phyloP scores from a whole-genome alignment of 2,888 invertebrate species.

The Furcula furcula region DNA sequence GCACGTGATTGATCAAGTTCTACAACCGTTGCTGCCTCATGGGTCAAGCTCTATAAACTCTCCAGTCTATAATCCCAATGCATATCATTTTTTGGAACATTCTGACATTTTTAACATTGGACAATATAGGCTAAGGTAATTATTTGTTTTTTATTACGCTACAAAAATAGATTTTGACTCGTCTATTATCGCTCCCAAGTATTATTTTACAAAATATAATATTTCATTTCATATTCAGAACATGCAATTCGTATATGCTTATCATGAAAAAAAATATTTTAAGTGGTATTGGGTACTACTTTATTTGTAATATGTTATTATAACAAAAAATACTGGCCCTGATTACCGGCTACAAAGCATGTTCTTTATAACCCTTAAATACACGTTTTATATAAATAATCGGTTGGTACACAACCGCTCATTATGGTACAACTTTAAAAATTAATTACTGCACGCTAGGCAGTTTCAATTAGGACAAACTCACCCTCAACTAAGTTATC shows the following conservation, averaged over 20 bases:
- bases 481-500: conserved; percentile 40
- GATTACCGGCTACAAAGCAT: conserved; percentile 3
- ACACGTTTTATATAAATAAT: conserved; percentile 11
- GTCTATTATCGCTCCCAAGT: too few species aligned
- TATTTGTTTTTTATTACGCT: background rate
- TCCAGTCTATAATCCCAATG: conserved; percentile 89
- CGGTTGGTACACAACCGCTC: conserved; percentile 18
- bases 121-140: conserved; percentile 86
- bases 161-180: too few species aligned
- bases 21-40: conserved; percentile 87
- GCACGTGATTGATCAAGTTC: conserved; percentile 93
- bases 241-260: too few species aligned
- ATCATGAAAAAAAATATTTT: too few species aligned
- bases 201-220: too few species aligned
- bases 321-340: too few species aligned
- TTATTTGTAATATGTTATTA: too few species aligned
- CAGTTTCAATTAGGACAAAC: conserved; percentile 50
- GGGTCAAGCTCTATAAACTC: conserved; percentile 81
- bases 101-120: conserved; percentile 89
- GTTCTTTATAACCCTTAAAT: conserved; percentile 14
- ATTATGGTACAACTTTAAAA: conserved; percentile 25
- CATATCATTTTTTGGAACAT: conserved; percentile 89
- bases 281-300: too few species aligned
- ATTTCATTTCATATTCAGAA: too few species aligned
- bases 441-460: conserved; percentile 43